Evolutionary conservation across 2,888 invertebrate genomes (phyloP).

Genomic region (Zaprionus obscuricornis): DNA sequence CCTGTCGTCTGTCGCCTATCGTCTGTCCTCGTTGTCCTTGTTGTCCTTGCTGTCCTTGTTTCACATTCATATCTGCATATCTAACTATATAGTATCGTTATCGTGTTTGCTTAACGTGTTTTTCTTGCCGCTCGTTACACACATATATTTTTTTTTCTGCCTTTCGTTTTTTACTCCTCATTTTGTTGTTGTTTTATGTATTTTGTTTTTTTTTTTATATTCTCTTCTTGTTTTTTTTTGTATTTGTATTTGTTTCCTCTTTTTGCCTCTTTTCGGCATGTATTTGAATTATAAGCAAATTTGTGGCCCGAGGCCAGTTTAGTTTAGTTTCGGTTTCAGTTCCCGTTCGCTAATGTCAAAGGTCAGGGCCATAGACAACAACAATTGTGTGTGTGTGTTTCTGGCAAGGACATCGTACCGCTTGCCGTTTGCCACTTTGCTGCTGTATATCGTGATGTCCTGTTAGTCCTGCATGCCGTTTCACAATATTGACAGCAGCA

Average conservation of each 20-base stretch:
- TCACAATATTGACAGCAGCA: conserved; percentile 49
- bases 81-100: conserved; percentile 61
- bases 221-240: conserved; percentile 30
- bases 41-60: conserved; percentile 34
- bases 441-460: conserved; percentile 39
- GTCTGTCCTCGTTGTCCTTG: conserved; percentile 54
- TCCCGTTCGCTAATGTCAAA: conserved; percentile 61
- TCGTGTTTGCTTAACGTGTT: conserved; percentile 74
- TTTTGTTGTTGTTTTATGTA: conserved; percentile 21
- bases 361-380: conserved; percentile 55
- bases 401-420: conserved; percentile 48
- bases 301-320: conserved; percentile 61
- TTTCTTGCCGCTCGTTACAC: conserved; percentile 52
- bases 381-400: conserved; percentile 8
- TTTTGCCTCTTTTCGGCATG: conserved; percentile 30
- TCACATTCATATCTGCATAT: conserved; percentile 27
- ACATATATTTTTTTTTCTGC: conserved; percentile 35
- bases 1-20: conserved; percentile 1
- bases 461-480: conserved; percentile 22
- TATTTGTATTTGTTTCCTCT: conserved; percentile 14
- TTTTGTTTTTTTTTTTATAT: conserved; percentile 19
- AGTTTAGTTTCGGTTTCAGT: conserved; percentile 24
- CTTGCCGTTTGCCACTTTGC: too few species aligned
- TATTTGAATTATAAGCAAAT: conserved; percentile 72
- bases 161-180: conserved; percentile 28